These are phyloP conservation scores for Jacana jacana DNA, from an alignment of 2,113 vertebrate genomes.

Conservation along the genomic window DNA sequence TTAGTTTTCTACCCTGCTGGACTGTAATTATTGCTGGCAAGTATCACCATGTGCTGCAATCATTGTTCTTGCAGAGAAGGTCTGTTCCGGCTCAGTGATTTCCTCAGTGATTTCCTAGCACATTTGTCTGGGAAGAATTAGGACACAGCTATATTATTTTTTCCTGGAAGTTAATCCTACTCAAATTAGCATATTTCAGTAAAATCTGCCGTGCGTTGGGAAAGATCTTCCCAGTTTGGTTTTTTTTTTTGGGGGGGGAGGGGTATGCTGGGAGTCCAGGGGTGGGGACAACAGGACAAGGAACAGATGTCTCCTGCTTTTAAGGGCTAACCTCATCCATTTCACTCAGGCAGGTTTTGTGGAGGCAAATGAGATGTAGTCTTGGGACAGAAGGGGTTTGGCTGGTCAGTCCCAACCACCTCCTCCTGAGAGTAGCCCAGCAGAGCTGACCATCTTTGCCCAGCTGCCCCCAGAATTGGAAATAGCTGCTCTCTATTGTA, in stretches of 20 bases:
- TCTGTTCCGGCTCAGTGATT: background rate
- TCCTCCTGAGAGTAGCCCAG: background rate
- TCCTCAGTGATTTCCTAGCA: background rate
- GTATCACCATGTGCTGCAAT: background rate
- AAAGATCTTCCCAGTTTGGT: background rate
- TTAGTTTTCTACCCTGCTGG: conserved; percentile 6
- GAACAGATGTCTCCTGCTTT: too few relatives aligned
- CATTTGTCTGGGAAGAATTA: conserved; percentile 10
- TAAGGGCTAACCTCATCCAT: background rate
- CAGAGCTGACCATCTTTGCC: background rate
- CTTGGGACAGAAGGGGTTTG: background rate
- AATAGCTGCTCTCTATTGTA: background rate
- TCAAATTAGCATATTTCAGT: background rate
- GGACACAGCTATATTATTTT: background rate
- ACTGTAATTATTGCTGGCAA: conserved; percentile 9
- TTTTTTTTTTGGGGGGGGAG: too few relatives aligned
- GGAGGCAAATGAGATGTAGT: background rate
- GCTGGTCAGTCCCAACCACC: background rate
- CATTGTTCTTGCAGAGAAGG: background rate
- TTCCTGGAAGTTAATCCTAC: background rate
- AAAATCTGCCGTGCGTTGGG: background rate
- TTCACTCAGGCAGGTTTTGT: background rate
- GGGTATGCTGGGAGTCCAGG: too few relatives aligned
- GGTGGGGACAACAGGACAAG: too few relatives aligned
- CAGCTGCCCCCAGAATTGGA: background rate